Base-by-base conservation (phyloP, 1,140 invertebrate species). In the Pogonomyrmex californicus region DNA sequence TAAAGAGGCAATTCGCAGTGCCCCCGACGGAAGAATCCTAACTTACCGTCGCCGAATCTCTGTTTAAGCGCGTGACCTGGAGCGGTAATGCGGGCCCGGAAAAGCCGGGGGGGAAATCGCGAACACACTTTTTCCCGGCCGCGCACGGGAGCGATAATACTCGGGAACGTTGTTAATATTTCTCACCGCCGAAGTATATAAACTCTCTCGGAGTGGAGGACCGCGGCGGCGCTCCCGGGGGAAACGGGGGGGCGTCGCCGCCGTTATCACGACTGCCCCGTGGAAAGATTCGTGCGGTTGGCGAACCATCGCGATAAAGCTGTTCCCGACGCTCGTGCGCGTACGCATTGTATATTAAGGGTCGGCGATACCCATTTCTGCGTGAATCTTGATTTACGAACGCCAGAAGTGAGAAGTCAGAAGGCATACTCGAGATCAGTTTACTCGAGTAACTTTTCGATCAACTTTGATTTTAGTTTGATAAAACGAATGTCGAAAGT, bases 41-140 rank as follows among this genome's bases (percentile, higher is more conserved):
- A 91, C 85, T 91, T 88, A 85, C 23, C 47, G 90, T 66, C 85
- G 63, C 63, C 79, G 83, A 90, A 88, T 90, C 83, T 47, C 68
- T 41, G 77, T 54, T 78, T 36, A 38, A n/a, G 58, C 47, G 83
- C 87, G 90, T 91, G 90, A 90, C 89, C 73, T 58, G 86, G 38
- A 30, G 56, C 30, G 38, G 47, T 58, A 83, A 90, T 76, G 78
- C 62, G 56, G 54, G 47, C 17, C 66, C 23, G 23, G 78, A n/a
- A 47, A 41, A 71, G 9, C 85, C 62, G 5, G 62, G 41, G 62
- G 41, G 30, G 30, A 77, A 77, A 85, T 51, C 60, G 51, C 58
- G 36, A 78, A 49, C 63, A 41, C 47, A 49, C 33, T 77, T 81
- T 82, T 68, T 33, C 6, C 65, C 58, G 10, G 51, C 23, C 47